A percentile compares a stretch with the other conserved stretches of the same genome.
phyloP scores from a whole-genome alignment of 2,888 invertebrate genomes.

The Anthrax anthrax region DNA sequence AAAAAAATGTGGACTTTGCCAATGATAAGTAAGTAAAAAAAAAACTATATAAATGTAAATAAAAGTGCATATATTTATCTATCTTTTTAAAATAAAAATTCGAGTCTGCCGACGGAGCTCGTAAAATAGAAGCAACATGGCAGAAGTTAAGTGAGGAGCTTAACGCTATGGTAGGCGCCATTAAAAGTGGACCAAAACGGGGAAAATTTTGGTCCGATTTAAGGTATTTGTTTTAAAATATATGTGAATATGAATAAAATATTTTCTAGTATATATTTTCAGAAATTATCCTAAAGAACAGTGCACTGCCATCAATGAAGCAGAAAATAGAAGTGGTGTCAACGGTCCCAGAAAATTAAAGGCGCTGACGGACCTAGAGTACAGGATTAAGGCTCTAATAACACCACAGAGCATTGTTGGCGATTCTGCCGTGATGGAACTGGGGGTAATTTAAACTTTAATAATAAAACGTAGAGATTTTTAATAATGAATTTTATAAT shows the following conservation, averaged over 20 bases:
- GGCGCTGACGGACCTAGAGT: neutral
- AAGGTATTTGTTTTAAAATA: neutral
- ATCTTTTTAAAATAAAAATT: neutral
- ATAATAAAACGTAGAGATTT: neutral
- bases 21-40: too few relatives aligned
- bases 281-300: neutral
- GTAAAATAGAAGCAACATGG: neutral
- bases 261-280: neutral
- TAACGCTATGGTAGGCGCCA: neutral
- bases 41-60: too few relatives aligned
- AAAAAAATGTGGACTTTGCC: too few relatives aligned
- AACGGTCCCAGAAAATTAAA: neutral
- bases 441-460: neutral
- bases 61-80: too few relatives aligned
- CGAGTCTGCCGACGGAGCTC: neutral
- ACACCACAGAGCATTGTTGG: neutral
- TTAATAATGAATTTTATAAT: too few relatives aligned
- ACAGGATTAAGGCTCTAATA: neutral
- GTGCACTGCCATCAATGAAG: neutral
- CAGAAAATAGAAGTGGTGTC: neutral
- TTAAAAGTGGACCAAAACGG: neutral
- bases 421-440: neutral
- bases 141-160: neutral
- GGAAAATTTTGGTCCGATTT: neutral
- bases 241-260: neutral